Base-by-base conservation (phyloP, 2,888 invertebrate species). In the Herminia tarsipennalis region DNA sequence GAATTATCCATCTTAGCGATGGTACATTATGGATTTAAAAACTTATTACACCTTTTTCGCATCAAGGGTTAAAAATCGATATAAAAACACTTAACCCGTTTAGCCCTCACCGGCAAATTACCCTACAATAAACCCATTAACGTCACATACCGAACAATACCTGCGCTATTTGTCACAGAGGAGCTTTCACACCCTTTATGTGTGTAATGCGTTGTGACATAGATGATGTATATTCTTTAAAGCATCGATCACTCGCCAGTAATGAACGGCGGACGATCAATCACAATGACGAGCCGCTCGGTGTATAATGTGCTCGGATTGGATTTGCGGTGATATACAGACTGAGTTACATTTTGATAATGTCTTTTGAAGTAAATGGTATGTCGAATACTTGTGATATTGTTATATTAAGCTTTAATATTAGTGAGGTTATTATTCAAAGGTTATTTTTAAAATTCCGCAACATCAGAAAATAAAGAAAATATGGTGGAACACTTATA, bases 221-320 rank as follows among this genome's bases (percentile, higher is more conserved):
- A 53, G 47, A 57, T 66, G 54, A 56, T 53, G 49, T 62, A 47
- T 65, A 53, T 49, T 53, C 62, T 66, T 62, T 57, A 57, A 52
- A 62, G 57, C 58, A 62, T 63, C 62, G 45, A 63, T 62, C 62
- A 62, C 62, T 56, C 48, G 32, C 25, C 1, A 25, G 49, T 57
- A 66, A 66, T 62, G 63, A 62, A 66, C 58, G 5, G 8, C 12
- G 12, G 16, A 5, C 42, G 43, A 43, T 43, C 43, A 37, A 43
- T 43, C 43, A 43, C 42, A 14, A 24, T 32, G 22, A 38, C 35
- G 24, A 10, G n/a, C n/a, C 29, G 34, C 8, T 35, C 18, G 20
- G n/a, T 17, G n/a, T 21, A 27, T 37, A 37, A 38, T 38, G 38
- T 16, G 29, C 16, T 10, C 22, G 16, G 29, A 37, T 37, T n/a